Evolutionary conservation across 2,113 vertebrate genomes (phyloP).

Genomic region (Macrotus californicus): DNA sequence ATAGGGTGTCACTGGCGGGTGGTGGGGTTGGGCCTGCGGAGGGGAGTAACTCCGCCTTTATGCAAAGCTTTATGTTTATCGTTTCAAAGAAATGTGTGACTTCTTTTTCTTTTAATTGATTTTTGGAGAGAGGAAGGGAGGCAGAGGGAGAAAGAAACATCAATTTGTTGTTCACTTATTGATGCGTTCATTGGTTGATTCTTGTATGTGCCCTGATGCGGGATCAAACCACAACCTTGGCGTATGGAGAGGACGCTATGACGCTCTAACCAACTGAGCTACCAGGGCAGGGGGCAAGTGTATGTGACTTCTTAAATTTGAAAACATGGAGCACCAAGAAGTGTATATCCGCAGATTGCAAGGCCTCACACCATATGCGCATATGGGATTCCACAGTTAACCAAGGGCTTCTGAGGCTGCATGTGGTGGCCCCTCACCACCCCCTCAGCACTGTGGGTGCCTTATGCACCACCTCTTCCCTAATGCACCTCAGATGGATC

Average conservation of each 20-base stretch:
- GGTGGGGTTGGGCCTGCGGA: not conserved
- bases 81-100: not conserved
- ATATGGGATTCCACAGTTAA: not conserved
- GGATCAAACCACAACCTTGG: too few species aligned
- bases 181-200: too few species aligned
- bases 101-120: not conserved
- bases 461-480: not conserved
- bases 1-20: fast-evolving
- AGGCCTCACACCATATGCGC: not conserved
- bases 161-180: too few species aligned
- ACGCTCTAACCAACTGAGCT: too few species aligned
- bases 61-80: not conserved
- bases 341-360: not conserved
- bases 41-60: not conserved
- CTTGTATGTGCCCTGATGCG: too few species aligned
- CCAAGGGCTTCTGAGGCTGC: too few species aligned
- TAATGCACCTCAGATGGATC: not conserved
- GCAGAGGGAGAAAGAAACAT: too few species aligned
- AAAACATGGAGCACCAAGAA: not conserved
- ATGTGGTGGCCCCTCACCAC: too few species aligned
- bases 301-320: not conserved
- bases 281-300: not conserved
- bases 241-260: too few species aligned
- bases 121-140: too few species aligned
- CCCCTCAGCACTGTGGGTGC: too few species aligned